Evolutionary conservation across 2,888 invertebrate genomes (phyloP).

Genomic region (Tuberolachnus salignus): DNA sequence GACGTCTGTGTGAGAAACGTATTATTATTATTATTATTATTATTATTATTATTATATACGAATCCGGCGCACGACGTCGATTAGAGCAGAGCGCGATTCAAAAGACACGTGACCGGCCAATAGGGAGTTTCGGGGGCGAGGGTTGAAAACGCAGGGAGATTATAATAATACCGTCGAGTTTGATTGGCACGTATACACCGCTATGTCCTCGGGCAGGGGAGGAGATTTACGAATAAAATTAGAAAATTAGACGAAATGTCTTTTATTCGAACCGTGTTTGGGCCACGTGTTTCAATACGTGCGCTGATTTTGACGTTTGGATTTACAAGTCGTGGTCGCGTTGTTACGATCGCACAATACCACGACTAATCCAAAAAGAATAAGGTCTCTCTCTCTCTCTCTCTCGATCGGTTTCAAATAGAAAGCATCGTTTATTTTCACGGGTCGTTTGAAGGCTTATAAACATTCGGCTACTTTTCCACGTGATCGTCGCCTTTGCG

Average conservation of each 20-base stretch:
- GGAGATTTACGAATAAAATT: conserved; percentile 10
- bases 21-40: too few relatives aligned
- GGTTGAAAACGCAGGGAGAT: conserved; percentile 23
- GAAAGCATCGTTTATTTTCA: too few relatives aligned
- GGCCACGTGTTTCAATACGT: conserved; percentile 13
- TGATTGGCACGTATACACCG: conserved; percentile 35
- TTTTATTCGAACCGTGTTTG: too few relatives aligned
- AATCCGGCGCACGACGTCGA: conserved; percentile 37
- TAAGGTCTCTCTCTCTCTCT: too few relatives aligned
- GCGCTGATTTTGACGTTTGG: too few relatives aligned
- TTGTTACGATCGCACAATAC: too few relatives aligned
- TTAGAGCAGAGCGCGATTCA: conserved; percentile 21
- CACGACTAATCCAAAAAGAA: too few relatives aligned
- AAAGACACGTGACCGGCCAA: conserved; percentile 45
- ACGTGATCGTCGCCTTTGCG: too few relatives aligned
- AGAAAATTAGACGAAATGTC: background rate
- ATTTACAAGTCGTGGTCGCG: too few relatives aligned
- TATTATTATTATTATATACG: conserved; percentile 10
- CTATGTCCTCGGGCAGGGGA: background rate
- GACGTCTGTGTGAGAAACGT: conserved; percentile 49
- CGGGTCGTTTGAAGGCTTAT: too few relatives aligned
- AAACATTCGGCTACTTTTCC: too few relatives aligned
- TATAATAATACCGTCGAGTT: conserved; percentile 24
- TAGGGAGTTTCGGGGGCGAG: conserved; percentile 5
- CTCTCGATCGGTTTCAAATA: too few relatives aligned